Conservation (phyloP, 1,140 invertebrate genomes). For the Anastrepha obliqua region DNA sequence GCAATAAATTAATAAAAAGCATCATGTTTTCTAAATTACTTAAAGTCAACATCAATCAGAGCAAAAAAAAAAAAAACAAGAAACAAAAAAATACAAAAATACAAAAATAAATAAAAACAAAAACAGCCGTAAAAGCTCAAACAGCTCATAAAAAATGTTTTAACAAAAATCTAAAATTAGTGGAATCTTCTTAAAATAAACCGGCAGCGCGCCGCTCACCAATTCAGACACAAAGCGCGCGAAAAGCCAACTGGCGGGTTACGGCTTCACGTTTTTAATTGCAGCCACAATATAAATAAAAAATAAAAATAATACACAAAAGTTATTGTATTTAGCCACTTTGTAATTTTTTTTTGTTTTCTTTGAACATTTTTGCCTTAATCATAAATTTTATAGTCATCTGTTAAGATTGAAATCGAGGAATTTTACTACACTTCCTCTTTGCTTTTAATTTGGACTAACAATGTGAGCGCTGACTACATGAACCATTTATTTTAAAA, state of each 20-base stretch:
- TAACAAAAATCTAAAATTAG: constrained; percentile 4
- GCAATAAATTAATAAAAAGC: background rate
- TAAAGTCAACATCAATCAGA: background rate
- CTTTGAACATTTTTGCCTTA: background rate
- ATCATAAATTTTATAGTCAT: background rate
- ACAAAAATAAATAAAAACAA: background rate
- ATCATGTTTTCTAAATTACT: background rate
- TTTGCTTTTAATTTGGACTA: background rate
- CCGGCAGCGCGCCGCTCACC: background rate
- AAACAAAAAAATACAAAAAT: constrained; percentile 11
- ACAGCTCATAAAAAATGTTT: background rate
- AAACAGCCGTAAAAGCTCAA: too few relatives aligned
- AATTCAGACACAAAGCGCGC: background rate
- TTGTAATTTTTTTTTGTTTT: constrained; percentile 2
- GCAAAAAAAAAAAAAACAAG: background rate
- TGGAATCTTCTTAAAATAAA: constrained; percentile 1
- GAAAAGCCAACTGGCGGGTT: background rate
- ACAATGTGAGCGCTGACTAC: too few relatives aligned
- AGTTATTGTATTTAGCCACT: background rate
- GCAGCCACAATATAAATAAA: background rate
- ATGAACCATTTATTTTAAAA: too few relatives aligned
- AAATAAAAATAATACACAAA: background rate
- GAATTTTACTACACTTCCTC: background rate
- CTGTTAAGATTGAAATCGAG: background rate
- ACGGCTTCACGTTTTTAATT: constrained; percentile 9